phyloP scores from a whole-genome alignment of 2,888 invertebrate genomes.

The Protophormia terraenovae region DNA sequence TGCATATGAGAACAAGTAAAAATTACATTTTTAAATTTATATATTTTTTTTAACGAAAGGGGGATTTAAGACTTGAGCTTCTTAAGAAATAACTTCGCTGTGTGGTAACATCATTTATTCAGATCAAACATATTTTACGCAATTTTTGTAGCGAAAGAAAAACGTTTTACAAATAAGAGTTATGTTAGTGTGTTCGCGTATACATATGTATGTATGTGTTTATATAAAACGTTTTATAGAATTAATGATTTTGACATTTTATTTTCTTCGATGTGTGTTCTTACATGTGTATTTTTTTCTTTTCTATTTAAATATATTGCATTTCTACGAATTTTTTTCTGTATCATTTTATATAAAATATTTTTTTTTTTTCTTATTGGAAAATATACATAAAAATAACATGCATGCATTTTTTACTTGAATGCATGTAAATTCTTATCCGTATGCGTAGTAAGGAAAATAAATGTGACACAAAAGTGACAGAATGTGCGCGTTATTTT shows the following conservation, averaged over 20 bases:
- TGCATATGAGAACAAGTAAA: no score
- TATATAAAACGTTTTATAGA: background rate
- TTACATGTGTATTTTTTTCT: background rate
- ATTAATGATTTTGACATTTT: conserved; percentile 2
- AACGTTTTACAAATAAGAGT: background rate
- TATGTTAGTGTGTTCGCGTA: no score
- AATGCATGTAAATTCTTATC: background rate
- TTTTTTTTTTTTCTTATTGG: background rate
- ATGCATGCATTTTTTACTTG: background rate
- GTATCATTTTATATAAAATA: background rate
- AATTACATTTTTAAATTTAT: no score
- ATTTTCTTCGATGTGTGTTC: background rate
- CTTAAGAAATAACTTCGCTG: no score
- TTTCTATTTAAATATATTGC: background rate
- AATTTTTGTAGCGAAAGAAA: background rate
- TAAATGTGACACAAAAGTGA: background rate
- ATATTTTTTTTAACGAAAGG: no score
- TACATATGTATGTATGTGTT: no score
- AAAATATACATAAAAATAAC: background rate
- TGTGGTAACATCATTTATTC: background rate
- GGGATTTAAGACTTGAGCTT: no score
- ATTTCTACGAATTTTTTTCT: background rate
- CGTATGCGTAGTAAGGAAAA: background rate
- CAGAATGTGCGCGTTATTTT: background rate
- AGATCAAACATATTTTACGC: background rate